Percentiles rank a stretch among this genome's conserved stretches.
These are phyloP conservation scores for Nycteola revayana DNA, from an alignment of 2,888 invertebrate genomes.

Conservation along the genomic window DNA sequence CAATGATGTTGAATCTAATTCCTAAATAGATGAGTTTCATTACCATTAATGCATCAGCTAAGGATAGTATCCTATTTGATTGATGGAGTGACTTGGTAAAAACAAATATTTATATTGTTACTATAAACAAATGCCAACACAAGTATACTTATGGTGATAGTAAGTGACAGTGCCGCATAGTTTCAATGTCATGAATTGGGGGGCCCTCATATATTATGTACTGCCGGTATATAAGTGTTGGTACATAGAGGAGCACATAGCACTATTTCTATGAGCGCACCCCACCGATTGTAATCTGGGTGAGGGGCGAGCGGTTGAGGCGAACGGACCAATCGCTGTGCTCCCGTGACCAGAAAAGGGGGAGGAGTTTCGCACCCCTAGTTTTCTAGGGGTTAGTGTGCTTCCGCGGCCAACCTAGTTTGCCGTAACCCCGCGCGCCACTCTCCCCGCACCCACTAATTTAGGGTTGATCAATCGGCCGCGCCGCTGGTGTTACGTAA, in stretches of 20 bases:
- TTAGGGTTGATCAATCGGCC: constrained; percentile 80
- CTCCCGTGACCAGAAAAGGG: constrained; percentile 81
- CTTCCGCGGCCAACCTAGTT: constrained; percentile 82
- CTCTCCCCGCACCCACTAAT: constrained; percentile 70
- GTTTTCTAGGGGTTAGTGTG: constrained; percentile 83
- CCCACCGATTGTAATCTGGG: constrained; percentile 81
- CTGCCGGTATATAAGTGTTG: constrained; percentile 52
- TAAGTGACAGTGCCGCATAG: constrained; percentile 31
- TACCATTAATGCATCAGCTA: no score
- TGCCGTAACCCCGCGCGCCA: constrained; percentile 66
- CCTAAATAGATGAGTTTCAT: no score
- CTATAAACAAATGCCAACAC: constrained; percentile 5
- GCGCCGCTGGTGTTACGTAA: constrained; percentile 64
- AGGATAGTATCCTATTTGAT: no score
- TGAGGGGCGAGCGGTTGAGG: constrained; percentile 73
- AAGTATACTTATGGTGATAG: constrained; percentile 14
- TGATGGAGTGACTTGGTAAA: no score
- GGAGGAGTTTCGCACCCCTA: constrained; percentile 82
- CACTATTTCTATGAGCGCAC: constrained; percentile 81
- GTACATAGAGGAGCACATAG: constrained; percentile 68
- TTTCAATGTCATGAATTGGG: constrained; percentile 75
- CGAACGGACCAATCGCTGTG: constrained; percentile 78
- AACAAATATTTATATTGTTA: not conserved
- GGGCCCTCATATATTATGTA: constrained; percentile 60
- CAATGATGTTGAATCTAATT: no score